Conservation (phyloP, 2,797 vertebrate genomes). For the Molossus alvarezi region DNA sequence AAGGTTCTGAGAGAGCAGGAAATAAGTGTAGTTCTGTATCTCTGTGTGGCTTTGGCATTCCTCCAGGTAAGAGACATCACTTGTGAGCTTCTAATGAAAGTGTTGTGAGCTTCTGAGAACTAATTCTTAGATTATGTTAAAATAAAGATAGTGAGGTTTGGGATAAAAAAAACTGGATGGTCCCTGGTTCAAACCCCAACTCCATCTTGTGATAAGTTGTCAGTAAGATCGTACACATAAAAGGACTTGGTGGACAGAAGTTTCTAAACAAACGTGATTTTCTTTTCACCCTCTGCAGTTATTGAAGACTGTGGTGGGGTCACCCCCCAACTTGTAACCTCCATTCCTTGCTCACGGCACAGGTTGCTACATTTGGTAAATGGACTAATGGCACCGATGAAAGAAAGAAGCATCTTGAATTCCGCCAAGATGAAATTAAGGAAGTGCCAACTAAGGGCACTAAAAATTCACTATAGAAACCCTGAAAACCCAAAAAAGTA, state of each 20-base stretch:
- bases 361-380: neutral
- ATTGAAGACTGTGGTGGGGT: neutral
- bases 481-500: neutral
- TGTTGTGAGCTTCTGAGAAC: neutral
- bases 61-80: neutral
- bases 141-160: slow-evolving; percentile 36
- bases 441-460: neutral
- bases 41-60: slow-evolving; percentile 25
- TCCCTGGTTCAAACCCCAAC: neutral
- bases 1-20: neutral
- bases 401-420: slow-evolving; percentile 47
- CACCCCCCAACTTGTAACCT: neutral
- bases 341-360: slow-evolving; percentile 19
- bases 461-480: neutral
- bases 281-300: slow-evolving; percentile 11
- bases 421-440: slow-evolving; percentile 7
- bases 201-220: neutral
- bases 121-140: slow-evolving; percentile 43
- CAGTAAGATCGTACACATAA: neutral
- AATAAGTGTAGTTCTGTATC: neutral
- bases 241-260: neutral
- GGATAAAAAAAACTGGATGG: neutral
- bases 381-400: neutral
- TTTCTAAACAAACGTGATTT: neutral
- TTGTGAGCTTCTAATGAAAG: slow-evolving; percentile 51